Evolutionary conservation across 2,113 vertebrate genomes (phyloP), one percentile per base, ranked within the genome.

Genomic region (Glaucidium brasilianum): DNA sequence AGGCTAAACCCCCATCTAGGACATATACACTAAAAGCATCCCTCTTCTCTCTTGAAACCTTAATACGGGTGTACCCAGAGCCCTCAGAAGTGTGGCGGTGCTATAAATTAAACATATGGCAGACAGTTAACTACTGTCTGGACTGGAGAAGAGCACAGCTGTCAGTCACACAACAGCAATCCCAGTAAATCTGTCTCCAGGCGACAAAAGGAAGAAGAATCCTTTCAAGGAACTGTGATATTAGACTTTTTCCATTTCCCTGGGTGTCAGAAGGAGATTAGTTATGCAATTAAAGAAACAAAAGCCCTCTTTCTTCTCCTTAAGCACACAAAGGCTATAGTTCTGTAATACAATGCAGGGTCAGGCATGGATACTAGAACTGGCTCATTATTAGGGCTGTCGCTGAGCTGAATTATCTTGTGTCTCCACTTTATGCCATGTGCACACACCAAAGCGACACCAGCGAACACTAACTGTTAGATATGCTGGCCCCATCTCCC

Each of bases 241-340:
- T 91, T 92, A 96, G 89, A 89, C 89, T 76, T 92, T 94, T 89
- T 89, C 89, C 83, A 92, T 89, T 84, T 94, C 76, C 7, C 89
- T 35, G 89, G 73, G 91, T 84, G 94, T 94, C 91, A 94, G 86
- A 60, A 92, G 64, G 79, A 95, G 92, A 92, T 93, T 84, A 94
- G 92, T 94, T 97, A 96, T 88, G 94, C 95, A 92, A 84, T 96
- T 93, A 92, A 87, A 86, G 92, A 94, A 94, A 95, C 87, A 94
- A 91, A 92, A 91, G n/a, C 72, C 56, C 43, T 71, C 95, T 92
- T 95, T 92, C 85, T 95, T 92, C 64, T 72, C 85, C 86, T 49
- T 68, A 60, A 93, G 73, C 88, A 47, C 72, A 72, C 71, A 72
- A 75, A 85, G 81, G 81, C 85, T 76, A 35, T 53, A 66, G 72